Percentiles rank a stretch among this genome's conserved stretches.
Conservation (phyloP, 2,113 vertebrate genomes). For the Ceyx margarethae region DNA sequence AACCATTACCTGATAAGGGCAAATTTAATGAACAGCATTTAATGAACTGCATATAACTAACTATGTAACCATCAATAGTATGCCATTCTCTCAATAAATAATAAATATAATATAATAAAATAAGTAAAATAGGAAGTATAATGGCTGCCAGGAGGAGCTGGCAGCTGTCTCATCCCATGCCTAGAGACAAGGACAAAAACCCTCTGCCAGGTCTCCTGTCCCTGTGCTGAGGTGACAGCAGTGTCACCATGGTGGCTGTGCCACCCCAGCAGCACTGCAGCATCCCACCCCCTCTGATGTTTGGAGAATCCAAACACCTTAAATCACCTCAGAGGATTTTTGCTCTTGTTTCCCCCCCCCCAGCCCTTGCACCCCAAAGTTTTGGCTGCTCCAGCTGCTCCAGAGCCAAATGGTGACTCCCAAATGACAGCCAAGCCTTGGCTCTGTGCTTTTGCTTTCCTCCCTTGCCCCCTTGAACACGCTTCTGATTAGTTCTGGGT, state of each 20-base stretch:
- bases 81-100: too few relatives aligned
- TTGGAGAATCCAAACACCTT: conserved; percentile 26
- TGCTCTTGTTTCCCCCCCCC: neutral
- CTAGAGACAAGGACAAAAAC: neutral
- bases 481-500: conserved; percentile 32
- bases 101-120: neutral
- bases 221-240: fast-evolving
- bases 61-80: too few relatives aligned
- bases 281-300: conserved; percentile 53
- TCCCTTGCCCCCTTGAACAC: neutral
- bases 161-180: neutral
- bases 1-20: too few relatives aligned
- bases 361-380: neutral
- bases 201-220: neutral
- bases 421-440: neutral
- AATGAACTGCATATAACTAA: too few relatives aligned
- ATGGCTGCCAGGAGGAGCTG: neutral
- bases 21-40: too few relatives aligned
- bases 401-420: fast-evolving
- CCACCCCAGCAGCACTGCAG: neutral
- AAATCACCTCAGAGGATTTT: neutral
- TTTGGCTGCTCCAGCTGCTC: neutral
- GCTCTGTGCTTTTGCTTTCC: neutral
- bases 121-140: neutral
- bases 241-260: neutral